These are phyloP conservation scores for Ophion slaviceki DNA, from an alignment of 2,888 invertebrate genomes.

Conservation along the genomic window DNA sequence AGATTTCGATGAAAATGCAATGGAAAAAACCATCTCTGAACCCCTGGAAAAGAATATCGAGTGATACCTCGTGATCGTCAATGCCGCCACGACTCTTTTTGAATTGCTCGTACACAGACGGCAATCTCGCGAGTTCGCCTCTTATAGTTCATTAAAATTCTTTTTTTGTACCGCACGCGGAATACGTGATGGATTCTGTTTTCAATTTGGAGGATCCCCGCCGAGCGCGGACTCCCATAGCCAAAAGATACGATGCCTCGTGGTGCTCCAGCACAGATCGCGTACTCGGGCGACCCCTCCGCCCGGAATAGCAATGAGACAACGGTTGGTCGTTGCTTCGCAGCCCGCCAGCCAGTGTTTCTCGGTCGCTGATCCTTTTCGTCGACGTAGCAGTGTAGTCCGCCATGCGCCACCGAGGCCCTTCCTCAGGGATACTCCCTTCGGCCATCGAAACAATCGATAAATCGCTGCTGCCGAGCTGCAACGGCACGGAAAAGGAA, in stretches of 20 bases:
- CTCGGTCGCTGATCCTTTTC: conserved; percentile 35
- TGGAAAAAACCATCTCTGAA: neutral
- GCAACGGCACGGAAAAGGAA: conserved; percentile 7
- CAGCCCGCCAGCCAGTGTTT: conserved; percentile 42
- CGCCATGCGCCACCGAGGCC: conserved; percentile 51
- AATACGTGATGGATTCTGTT: conserved; percentile 83
- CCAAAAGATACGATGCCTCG: conserved; percentile 68
- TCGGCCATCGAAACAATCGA: conserved; percentile 56
- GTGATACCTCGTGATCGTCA: neutral
- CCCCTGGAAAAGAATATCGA: neutral
- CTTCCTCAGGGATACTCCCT: conserved; percentile 53
- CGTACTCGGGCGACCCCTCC: conserved; percentile 61
- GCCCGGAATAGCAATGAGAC: conserved; percentile 82
- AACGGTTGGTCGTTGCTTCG: conserved; percentile 65
- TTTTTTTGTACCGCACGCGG: conserved; percentile 77
- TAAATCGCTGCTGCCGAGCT: conserved; percentile 44
- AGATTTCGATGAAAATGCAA: neutral
- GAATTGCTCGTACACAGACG: conserved; percentile 53
- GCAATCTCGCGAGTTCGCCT: conserved; percentile 69
- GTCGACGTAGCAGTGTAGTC: conserved; percentile 42
- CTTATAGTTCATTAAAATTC: conserved; percentile 83
- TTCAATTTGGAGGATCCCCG: conserved; percentile 83
- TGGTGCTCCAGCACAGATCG: conserved; percentile 37
- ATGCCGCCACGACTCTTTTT: conserved; percentile 10
- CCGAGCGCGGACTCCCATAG: conserved; percentile 77